Evolutionary conservation across 2,888 invertebrate genomes (phyloP).

Genomic region (Erannis defoliaria): DNA sequence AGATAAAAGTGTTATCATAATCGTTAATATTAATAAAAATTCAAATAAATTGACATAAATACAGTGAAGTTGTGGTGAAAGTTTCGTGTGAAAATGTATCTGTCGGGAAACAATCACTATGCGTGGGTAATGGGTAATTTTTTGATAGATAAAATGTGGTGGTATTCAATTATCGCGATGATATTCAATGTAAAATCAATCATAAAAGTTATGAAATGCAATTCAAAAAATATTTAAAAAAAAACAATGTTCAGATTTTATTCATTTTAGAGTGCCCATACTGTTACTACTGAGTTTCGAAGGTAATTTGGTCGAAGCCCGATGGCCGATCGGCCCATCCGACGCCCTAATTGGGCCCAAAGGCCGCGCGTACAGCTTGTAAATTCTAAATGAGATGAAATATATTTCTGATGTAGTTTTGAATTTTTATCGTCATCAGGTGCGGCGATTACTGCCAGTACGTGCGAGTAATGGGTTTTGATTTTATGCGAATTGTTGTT

Average conservation of each 20-base stretch:
- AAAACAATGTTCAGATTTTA: not conserved
- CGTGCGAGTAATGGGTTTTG: conserved; percentile 10
- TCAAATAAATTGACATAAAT: too few species aligned
- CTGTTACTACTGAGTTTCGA: not conserved
- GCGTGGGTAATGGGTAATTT: too few species aligned
- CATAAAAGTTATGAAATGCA: too few species aligned
- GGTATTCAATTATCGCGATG: too few species aligned
- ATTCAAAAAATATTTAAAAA: too few species aligned
- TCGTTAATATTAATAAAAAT: too few species aligned
- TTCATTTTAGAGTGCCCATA: conserved; percentile 4
- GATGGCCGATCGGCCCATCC: conserved; percentile 39
- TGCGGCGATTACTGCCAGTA: conserved; percentile 15
- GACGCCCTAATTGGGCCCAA: conserved; percentile 39
- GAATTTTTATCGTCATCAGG: conserved; percentile 26
- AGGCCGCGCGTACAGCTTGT: conserved; percentile 33
- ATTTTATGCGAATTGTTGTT: conserved; percentile 4
- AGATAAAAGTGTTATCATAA: too few species aligned
- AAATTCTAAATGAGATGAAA: conserved; percentile 36
- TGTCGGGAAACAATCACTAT: too few species aligned
- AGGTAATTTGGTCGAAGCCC: conserved; percentile 29
- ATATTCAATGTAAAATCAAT: too few species aligned
- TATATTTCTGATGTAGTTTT: conserved; percentile 30
- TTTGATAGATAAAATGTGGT: too few species aligned
- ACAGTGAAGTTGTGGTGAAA: too few species aligned
- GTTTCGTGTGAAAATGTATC: too few species aligned